Evolutionary conservation across 2,797 vertebrate species (phyloP), one percentile per base, ranked within the genome.

Genomic region (Schizothorax lantsangensis): DNA sequence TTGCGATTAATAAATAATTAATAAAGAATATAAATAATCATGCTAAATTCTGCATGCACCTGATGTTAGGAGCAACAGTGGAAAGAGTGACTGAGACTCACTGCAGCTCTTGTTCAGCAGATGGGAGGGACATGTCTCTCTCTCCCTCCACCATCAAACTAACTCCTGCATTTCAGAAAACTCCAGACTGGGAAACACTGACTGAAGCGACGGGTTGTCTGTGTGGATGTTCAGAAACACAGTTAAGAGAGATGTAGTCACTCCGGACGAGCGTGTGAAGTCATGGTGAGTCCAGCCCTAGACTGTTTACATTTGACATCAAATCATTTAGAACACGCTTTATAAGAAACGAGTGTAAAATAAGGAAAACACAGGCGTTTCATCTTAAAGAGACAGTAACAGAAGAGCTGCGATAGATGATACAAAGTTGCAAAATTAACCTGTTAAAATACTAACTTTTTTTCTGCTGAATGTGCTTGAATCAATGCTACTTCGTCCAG

Each of bases 281-380:
- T 92, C 92, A 95, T 96, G 95, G 95, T 95, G 91, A 95, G 94
- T 92, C 49, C 33, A n/a, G 23, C 11, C 0, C 62, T 14, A 3
- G 15, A 26, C n/a, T 54, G 47, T 59, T 72, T 79, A 66, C 36
- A 33, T 77, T 14, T 23, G 0, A n/a, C 19, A 38, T 14, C 0
- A 4, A 38, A 11, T 7, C 26, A 33, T 33, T 15, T 23, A 57
- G 47, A 33, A 23, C 26, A 36, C 21, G n/a, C 4, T 26, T 72
- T 14, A 14, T 6, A 38, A 26, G 26, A 10, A 49, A 49, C 43
- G 26, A 3, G 6, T 14, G 23, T 38, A 14, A 57, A 57, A 57
- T 2, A 38, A n/a, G 1, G 5, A 52, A 78, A 78, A 78, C 30
- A 14, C 62, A 3, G 26, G 26, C 49, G 19, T 15, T 57, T 57